phyloP scores from a whole-genome alignment of 2,113 vertebrate species.

The Myocastor coypus region DNA sequence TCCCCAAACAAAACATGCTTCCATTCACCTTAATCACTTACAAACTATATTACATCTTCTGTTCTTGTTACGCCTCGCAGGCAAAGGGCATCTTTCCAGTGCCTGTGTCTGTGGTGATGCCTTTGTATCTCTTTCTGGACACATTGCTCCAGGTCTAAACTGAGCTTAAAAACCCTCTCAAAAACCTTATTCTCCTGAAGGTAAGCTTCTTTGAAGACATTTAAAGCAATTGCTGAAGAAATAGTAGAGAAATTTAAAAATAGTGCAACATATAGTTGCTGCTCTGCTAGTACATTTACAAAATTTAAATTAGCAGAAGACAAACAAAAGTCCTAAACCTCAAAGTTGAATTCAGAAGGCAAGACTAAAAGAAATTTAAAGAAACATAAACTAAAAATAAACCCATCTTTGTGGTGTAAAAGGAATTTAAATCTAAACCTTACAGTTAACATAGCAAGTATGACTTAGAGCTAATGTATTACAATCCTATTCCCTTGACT shows the following conservation, averaged over 20 bases:
- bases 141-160: background rate
- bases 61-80: background rate
- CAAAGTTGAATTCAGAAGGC: background rate
- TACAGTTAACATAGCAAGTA: background rate
- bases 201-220: background rate
- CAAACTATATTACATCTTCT: background rate
- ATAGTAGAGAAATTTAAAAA: background rate
- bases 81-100: background rate
- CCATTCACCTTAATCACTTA: background rate
- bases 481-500: background rate
- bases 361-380: constrained; percentile 30
- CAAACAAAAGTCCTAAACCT: background rate
- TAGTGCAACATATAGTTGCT: background rate
- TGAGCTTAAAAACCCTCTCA: background rate
- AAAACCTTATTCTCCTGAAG: constrained; percentile 48
- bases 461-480: background rate
- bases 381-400: constrained; percentile 17
- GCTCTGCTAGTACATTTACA: background rate
- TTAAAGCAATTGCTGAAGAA: constrained; percentile 8
- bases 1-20: background rate
- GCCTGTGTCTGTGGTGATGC: fast-evolving
- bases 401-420: constrained; percentile 27
- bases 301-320: constrained; percentile 42
- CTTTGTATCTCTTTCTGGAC: background rate
- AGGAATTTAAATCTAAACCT: constrained; percentile 40